Base-by-base conservation (phyloP, 2,797 vertebrate genomes). In the Enteromius anoplus region DNA sequence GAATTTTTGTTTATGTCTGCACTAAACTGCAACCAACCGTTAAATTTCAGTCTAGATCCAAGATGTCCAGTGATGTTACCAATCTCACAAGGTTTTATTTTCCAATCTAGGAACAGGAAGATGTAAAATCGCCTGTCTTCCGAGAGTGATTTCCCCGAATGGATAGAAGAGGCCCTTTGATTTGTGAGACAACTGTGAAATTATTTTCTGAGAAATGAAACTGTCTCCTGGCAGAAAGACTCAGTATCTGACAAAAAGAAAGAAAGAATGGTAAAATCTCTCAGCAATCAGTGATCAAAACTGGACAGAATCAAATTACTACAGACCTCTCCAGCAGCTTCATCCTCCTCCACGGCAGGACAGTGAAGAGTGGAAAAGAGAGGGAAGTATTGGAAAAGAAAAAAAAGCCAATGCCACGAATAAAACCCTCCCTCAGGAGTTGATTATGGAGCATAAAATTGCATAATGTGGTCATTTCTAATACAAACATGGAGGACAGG, bases 391-490 rank as follows among this genome's bases (percentile, higher is more conserved):
- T 73, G 42, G n/a, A 23, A 47, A 51, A 51, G 53, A 49, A 64
- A 70, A 66, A 75, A 40, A 80, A 62, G 11, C 37, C 23, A 19
- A 68, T 8, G 29, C 19, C 47, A n/a, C 1, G 69, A 65, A 60
- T 42, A 72, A 81, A 85, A 90, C 92, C 87, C 62, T 89, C 91
- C 91, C 93, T 92, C 85, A 87, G 91, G 93, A 93, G 89, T 88
- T 93, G 92, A 93, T 93, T 93, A 92, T 90, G 88, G 89, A 92
- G 90, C 90, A 91, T 89, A 90, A 89, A 92, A 93, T 91, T 91
- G 91, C 92, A 92, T 92, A 93, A 94, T 94, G 90, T 91, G 92
- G 91, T 92, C 87, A 90, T 93, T 93, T 93, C 90, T 88, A 72
- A 87, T 90, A 91, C 90, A 92, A 92, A 93, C 89, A 88, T 91